Evolutionary conservation across 2,888 invertebrate species (phyloP).

Genomic region (Pharmacophagus antenor): DNA sequence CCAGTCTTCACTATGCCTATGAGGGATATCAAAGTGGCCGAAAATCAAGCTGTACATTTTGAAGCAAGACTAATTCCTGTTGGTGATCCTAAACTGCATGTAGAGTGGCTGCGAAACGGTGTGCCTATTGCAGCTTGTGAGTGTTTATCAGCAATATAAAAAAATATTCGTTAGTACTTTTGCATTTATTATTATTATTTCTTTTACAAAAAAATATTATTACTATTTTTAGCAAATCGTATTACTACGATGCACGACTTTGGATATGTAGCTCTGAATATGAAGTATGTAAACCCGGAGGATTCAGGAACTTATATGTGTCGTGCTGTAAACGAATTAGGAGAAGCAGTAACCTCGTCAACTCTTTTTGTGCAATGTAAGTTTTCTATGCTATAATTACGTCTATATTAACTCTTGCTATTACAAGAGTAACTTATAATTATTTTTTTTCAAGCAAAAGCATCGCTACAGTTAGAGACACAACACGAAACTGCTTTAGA

Average conservation of each 20-base stretch:
- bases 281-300: constrained; percentile 96
- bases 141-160: constrained; percentile 44
- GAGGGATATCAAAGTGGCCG: constrained; percentile 90
- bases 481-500: constrained; percentile 94
- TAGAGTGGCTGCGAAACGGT: constrained; percentile 96
- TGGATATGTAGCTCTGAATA: constrained; percentile 96
- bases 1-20: constrained; percentile 96
- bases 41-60: constrained; percentile 96
- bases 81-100: constrained; percentile 94
- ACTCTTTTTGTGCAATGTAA: constrained; percentile 93
- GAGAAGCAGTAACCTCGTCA: constrained; percentile 97
- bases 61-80: constrained; percentile 96
- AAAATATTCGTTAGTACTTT: too few relatives aligned
- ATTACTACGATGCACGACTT: constrained; percentile 98
- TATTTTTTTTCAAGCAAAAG: constrained; percentile 83
- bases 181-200: too few relatives aligned
- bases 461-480: constrained; percentile 91
- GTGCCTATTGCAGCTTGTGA: constrained; percentile 93
- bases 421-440: constrained; percentile 5
- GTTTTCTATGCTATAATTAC: constrained; percentile 44
- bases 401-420: not conserved
- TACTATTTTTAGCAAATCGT: constrained; percentile 86
- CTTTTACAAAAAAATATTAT: too few relatives aligned
- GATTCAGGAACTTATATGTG: constrained; percentile 98
- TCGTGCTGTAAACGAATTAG: constrained; percentile 94